Base-by-base conservation (phyloP, 2,113 vertebrate species). In the Phodopus roborovskii region DNA sequence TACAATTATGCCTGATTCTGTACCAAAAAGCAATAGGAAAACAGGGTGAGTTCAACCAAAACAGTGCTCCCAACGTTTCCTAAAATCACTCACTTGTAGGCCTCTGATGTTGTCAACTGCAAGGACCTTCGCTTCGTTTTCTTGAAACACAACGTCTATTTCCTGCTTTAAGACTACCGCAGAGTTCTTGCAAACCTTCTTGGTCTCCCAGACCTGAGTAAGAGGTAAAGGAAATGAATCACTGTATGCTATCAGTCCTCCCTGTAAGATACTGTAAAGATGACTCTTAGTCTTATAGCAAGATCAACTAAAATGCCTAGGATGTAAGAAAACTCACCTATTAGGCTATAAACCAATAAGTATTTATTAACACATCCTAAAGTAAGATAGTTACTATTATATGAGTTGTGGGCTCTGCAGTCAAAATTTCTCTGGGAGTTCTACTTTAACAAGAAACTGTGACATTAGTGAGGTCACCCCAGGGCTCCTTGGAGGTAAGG, bases 191-290 rank as follows among this genome's bases (percentile, higher is more conserved):
- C 99, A 99, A 45, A 99, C 99, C 90, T 99, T 99, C 70, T 98
- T 99, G 0, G 99, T 99, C 97, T 99, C 99, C 99, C 99, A 99
- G 53, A 99, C 97, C 99, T 99, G 97, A 94, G 97, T 75, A 91
- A 97, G 90, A 97, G 19, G 97, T 22, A 92, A 77, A 94, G 45
- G 92, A 95, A 94, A 15, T 78, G 93, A 96, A 42, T 93, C 85
- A 89, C 22, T 70, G 7, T 16, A 68, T 68, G 15, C 3, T 68
- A 39, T 28, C 28, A 77, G 48, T 70, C 39, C 17, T 81, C 42
- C 28, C 48, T 94, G 62, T 92, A 22, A 96, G 90, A 83, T 78
- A 90, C 56, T 8, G 8, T 48, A 92, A 96, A 73, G 60, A 84
- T 30, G 90, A 86, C 11, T 84, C 62, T 90, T 64, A 56, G 60